phyloP scores from a whole-genome alignment of 37 sponge, comb jelly and placozoan genomes.

The Eunapius fragilis region DNA sequence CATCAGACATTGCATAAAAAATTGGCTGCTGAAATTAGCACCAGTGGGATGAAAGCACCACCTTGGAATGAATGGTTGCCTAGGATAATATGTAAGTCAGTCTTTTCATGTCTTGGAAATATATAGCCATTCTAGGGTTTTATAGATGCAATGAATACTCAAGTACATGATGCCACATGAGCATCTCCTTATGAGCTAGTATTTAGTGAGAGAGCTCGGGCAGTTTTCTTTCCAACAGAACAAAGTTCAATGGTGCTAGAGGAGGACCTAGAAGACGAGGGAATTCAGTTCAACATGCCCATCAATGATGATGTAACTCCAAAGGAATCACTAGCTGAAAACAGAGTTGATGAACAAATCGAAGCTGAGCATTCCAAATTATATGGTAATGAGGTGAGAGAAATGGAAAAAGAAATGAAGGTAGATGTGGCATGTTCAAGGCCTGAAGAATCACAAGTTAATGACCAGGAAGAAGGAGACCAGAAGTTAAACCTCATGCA shows the following conservation, averaged over 20 bases:
- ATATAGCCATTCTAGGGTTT: neutral
- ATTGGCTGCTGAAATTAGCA: slow-evolving; percentile 9
- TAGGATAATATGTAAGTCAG: slow-evolving; percentile 18
- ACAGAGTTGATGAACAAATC: too few species aligned
- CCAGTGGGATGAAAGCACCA: neutral
- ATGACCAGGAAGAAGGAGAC: too few species aligned
- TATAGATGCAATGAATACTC: slow-evolving; percentile 42
- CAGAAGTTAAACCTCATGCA: too few species aligned
- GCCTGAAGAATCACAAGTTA: too few species aligned
- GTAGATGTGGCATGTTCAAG: too few species aligned
- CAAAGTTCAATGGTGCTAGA: neutral
- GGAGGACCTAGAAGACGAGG: slow-evolving; percentile 32
- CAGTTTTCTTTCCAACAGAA: slow-evolving; percentile 28
- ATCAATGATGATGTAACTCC: too few species aligned
- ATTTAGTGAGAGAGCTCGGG: slow-evolving; percentile 22
- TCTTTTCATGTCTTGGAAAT: too few species aligned
- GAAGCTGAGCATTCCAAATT: too few species aligned
- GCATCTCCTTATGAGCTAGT: slow-evolving; percentile 44
- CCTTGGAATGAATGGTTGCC: slow-evolving; percentile 13
- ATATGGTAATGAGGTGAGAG: too few species aligned
- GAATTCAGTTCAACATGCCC: neutral
- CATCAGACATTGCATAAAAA: slow-evolving; percentile 7
- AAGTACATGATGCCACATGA: slow-evolving; percentile 41
- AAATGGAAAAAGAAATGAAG: too few species aligned
- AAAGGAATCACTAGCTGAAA: too few species aligned